Percentiles rank a stretch among this genome's conserved stretches.
These are phyloP conservation scores for Darevskia mixta DNA, from an alignment of 2,797 vertebrate genomes.

Conservation along the genomic window DNA sequence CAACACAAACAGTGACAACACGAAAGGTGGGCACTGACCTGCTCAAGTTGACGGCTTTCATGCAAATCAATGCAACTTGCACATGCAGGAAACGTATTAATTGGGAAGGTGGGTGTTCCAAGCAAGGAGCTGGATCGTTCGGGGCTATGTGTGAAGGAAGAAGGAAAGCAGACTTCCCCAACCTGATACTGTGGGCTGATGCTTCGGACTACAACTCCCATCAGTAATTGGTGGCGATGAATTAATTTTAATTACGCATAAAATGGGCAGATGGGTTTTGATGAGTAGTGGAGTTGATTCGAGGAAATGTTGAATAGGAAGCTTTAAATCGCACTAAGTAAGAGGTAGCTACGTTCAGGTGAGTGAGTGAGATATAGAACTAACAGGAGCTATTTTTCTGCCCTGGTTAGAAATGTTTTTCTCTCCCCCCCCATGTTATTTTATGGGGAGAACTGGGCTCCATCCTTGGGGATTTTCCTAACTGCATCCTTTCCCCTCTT, in stretches of 20 bases:
- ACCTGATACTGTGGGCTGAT: too few relatives aligned
- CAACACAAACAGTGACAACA: fast-evolving
- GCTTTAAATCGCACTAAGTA: neutral
- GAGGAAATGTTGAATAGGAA: neutral
- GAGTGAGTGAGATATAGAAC: neutral
- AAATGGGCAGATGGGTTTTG: slow-evolving; percentile 34
- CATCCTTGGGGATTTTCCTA: neutral
- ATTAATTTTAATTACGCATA: fast-evolving
- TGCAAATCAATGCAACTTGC: neutral
- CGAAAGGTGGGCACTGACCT: neutral
- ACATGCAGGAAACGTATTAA: neutral
- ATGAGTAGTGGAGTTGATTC: slow-evolving; percentile 7
- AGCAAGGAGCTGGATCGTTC: too few relatives aligned
- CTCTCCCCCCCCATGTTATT: too few relatives aligned
- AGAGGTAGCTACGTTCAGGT: neutral
- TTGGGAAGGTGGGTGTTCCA: neutral
- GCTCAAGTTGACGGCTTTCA: neutral
- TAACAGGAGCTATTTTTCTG: neutral
- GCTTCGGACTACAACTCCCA: too few relatives aligned
- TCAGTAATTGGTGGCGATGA: neutral
- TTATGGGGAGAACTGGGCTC: neutral
- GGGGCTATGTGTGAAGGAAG: too few relatives aligned
- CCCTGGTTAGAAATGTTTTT: too few relatives aligned
- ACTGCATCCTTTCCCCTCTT: too few relatives aligned
- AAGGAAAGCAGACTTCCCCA: too few relatives aligned